Base-by-base conservation (phyloP, 2,113 vertebrate genomes). In the Platanista minor region DNA sequence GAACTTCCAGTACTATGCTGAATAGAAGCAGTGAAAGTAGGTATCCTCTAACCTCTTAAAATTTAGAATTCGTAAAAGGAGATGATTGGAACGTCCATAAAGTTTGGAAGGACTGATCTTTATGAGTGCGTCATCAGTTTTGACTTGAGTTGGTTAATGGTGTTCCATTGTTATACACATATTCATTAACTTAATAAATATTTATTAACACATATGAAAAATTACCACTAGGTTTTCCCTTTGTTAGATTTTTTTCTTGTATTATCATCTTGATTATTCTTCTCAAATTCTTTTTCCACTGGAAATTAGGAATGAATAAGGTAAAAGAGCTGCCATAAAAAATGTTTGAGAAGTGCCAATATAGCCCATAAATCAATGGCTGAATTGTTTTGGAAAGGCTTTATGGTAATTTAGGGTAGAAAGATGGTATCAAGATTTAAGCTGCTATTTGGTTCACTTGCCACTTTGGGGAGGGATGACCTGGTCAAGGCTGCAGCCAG, bases 251-350 rank as follows among this genome's bases (percentile, higher is more conserved):
- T 74, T 88, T 88, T 87, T 43, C n/a, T 89, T 86, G 2, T 92
- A 43, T 84, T n/a, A 78, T 39, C 66, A 94, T 89, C 18, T 86
- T 92, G 54, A 62, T 77, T 57, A 66, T 71, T 83, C n/a, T 93
- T 64, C 41, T 96, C 39, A 86, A 96, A 81, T 86, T 96, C 17
- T 71, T 89, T 84, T 62, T 54, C 27, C 29, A 52, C n/a, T 92
- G 71, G 39, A 77, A 94, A 87, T 92, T 77, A 90, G 27, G 74
- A 97, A 81, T 93, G 25, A 87, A 49, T 87, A 39, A 69, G 78
- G 14, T 93, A 75, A 67, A 82, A 23, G 10, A 15, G 33, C 8
- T 84, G 49, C 21, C 6, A n/a, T 75, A 67, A 54, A 59, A 67
- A 92, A 77, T 75, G 66, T 75, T 90, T 78, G 23, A 52, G 23